Evolutionary conservation across 2,888 invertebrate genomes (phyloP).

Genomic region (Ichneumoninae sp.): DNA sequence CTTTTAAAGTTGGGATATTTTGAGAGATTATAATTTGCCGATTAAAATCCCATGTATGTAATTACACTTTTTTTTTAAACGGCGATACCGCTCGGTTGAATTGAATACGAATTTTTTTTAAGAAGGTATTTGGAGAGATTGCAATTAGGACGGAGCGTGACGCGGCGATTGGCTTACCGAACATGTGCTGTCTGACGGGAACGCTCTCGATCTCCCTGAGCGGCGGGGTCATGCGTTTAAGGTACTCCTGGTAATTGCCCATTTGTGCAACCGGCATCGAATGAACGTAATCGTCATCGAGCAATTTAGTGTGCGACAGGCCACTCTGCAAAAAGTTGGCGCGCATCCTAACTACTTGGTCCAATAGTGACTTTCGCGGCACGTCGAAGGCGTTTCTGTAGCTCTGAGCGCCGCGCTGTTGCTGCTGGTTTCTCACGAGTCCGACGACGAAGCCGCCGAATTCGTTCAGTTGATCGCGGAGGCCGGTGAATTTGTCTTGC

Average conservation of each 20-base stretch:
- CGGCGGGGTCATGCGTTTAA: conserved; percentile 96
- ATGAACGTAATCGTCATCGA: conserved; percentile 97
- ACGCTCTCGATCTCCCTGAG: conserved; percentile 97
- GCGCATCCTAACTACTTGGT: conserved; percentile 97
- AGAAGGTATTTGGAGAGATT: neutral
- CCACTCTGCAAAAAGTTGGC: conserved; percentile 95
- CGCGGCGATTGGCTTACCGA: conserved; percentile 87
- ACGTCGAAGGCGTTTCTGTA: conserved; percentile 99
- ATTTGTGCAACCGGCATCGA: conserved; percentile 98
- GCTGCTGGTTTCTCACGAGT: conserved; percentile 86
- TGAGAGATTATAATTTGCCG: too few relatives aligned
- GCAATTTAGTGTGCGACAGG: conserved; percentile 89
- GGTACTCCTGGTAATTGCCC: conserved; percentile 99
- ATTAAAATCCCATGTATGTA: neutral
- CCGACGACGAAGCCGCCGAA: conserved; percentile 94
- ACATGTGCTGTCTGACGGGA: conserved; percentile 98
- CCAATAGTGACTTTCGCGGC: conserved; percentile 93
- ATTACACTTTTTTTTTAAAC: neutral
- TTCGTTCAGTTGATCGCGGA: conserved; percentile 94
- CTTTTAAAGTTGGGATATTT: too few relatives aligned
- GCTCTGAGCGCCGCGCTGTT: conserved; percentile 86
- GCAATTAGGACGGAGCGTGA: neutral
- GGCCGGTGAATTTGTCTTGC: conserved; percentile 92
- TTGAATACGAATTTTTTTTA: neutral
- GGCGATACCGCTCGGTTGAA: neutral